phyloP scores from a whole-genome alignment of 2,113 vertebrate genomes.

The Phalacrocorax aristotelis region DNA sequence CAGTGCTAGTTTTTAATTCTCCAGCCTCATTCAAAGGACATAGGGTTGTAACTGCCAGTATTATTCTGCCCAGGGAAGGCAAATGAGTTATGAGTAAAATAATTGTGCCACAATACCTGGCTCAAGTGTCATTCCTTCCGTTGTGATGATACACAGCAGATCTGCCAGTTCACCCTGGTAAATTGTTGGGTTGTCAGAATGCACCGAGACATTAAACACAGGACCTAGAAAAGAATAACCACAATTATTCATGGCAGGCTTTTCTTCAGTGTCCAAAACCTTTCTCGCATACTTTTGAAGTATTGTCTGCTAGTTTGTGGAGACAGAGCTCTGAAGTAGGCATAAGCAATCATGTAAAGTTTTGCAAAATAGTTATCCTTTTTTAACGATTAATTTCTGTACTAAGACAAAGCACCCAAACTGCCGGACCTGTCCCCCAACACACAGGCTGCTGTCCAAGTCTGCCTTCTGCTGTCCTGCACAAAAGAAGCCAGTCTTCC shows the following conservation, averaged over 20 bases:
- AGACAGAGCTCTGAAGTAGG: background rate
- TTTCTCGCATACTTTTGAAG: background rate
- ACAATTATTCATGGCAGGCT: background rate
- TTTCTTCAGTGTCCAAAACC: background rate
- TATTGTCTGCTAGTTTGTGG: background rate
- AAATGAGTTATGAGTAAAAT: background rate
- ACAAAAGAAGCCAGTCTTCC: background rate
- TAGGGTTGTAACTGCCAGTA: background rate
- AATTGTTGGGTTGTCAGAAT: slow-evolving; percentile 79
- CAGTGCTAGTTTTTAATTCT: background rate
- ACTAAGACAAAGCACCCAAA: background rate
- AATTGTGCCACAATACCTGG: slow-evolving; percentile 73
- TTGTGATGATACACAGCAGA: slow-evolving; percentile 82
- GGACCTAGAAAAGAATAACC: slow-evolving; percentile 77
- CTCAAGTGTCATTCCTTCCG: slow-evolving; percentile 78
- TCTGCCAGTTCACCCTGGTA: slow-evolving; percentile 88
- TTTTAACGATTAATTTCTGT: background rate
- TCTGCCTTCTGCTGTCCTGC: background rate
- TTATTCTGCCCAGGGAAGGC: background rate
- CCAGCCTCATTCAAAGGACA: background rate
- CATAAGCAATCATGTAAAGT: background rate
- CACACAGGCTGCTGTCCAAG: background rate
- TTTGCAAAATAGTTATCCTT: background rate
- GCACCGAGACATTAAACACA: slow-evolving; percentile 81
- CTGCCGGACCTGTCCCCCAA: background rate